Evolutionary conservation across 2,113 vertebrate genomes (phyloP), one percentile per base, ranked within the genome.

Genomic region (Cynocephalus volans): DNA sequence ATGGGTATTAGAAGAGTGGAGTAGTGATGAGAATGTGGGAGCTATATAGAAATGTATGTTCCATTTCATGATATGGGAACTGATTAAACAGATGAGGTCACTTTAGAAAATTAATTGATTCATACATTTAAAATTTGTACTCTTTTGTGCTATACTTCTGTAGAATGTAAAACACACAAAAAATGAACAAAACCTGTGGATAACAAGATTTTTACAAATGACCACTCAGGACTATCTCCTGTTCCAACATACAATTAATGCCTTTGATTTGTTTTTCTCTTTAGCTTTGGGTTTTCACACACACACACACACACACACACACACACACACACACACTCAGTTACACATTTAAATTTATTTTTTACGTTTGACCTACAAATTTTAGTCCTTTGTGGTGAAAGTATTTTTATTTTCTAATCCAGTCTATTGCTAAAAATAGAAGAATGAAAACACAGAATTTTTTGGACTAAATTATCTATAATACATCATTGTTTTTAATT

Each of bases 21-120:
- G 11, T 12, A 82, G 2, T 33, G 19, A 50, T 1, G 52, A 76
- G 9, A 60, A 4, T 33, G 8, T 36, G 31, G 31, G 17, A 88
- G 54, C 6, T 56, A 56, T 45, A 23, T 11, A 33, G 24, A 90
- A 67, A 48, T 56, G 48, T 69, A 89, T 70, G 13, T 41, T 83
- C 41, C 64, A 10, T 73, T 72, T 67, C 5, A 41, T 56, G 6
- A 58, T 67, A 28, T 48, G 1, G 6, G 6, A 48, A 75, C 23
- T 52, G 48, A 58, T 65, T 73, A 65, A 91, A 73, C 2, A 81
- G 24, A 10, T 70, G 52, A 21, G 9, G 45, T 94, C 14, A 65
- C 31, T 96, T 92, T 92, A 23, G 33, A 92, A 89, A 52, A 54
- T 26, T 36, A 88, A 54, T 50, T 95, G 50, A 64, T 62, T 14